A percentile compares a stretch with the other conserved stretches of the same genome.
Evolutionary conservation across 2,113 vertebrate genomes (phyloP).

Genomic region (Embiotoca jacksoni): DNA sequence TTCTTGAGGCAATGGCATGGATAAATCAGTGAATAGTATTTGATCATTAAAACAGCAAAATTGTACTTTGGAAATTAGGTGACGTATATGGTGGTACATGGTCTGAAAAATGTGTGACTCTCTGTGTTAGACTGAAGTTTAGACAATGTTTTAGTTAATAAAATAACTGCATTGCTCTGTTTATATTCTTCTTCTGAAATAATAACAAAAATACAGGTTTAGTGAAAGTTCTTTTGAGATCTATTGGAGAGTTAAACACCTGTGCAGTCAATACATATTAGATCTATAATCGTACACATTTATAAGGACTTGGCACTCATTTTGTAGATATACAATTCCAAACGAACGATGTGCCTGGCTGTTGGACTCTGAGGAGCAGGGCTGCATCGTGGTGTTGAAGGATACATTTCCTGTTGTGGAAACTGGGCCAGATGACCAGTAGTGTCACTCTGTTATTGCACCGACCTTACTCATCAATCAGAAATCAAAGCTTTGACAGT

Average conservation of each 20-base stretch:
- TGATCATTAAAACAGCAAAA: no score
- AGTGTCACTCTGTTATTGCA: slow-evolving; percentile 65
- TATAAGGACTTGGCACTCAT: slow-evolving; percentile 4
- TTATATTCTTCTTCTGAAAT: slow-evolving; percentile 9
- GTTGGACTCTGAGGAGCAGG: slow-evolving; percentile 11
- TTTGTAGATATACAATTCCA: slow-evolving; percentile 3
- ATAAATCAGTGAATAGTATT: no score
- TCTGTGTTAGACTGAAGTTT: no score
- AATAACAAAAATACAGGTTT: not conserved
- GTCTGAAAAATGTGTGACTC: no score
- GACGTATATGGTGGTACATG: no score
- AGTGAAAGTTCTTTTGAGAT: slow-evolving; percentile 5
- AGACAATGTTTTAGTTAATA: not conserved
- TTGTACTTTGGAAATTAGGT: no score
- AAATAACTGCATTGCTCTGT: not conserved
- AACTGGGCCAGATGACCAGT: slow-evolving; percentile 52
- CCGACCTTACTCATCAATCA: slow-evolving; percentile 77
- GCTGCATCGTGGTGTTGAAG: slow-evolving; percentile 11
- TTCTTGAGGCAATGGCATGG: no score
- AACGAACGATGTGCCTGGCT: not conserved
- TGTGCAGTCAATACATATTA: slow-evolving; percentile 8
- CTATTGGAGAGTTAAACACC: not conserved
- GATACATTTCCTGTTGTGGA: slow-evolving; percentile 61
- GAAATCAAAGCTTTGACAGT: slow-evolving; percentile 77
- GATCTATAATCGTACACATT: slow-evolving; percentile 8